These are phyloP conservation scores for Papilio elwesi DNA, from an alignment of 2,888 invertebrate species.

Conservation along the genomic window DNA sequence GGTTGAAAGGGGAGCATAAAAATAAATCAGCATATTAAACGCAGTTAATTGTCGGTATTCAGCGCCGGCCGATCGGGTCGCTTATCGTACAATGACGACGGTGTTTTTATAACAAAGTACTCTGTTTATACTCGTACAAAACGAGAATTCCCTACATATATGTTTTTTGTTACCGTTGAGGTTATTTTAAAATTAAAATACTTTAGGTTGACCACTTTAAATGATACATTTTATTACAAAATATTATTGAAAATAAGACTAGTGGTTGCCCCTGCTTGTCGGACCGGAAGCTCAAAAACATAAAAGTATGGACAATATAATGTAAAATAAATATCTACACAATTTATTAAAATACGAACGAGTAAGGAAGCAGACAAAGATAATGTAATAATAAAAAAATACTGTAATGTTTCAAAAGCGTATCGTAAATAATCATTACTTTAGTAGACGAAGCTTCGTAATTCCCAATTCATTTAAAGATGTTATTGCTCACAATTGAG, in stretches of 20 bases:
- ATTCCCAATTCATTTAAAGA: constrained; percentile 21
- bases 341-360: no score
- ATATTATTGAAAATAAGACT: background rate
- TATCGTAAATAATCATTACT: background rate
- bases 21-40: constrained; percentile 47
- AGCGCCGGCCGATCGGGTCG: constrained; percentile 33
- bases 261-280: no score
- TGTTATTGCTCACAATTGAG: constrained; percentile 25
- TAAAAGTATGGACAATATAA: no score
- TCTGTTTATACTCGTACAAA: constrained; percentile 1
- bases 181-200: background rate
- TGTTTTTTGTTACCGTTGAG: background rate
- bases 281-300: no score
- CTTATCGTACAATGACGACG: constrained; percentile 32
- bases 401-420: background rate
- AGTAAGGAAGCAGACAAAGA: no score
- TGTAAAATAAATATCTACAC: no score
- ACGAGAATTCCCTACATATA: background rate
- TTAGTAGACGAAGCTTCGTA: constrained; percentile 2
- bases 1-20: constrained; percentile 51
- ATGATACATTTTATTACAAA: background rate
- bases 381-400: no score
- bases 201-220: background rate
- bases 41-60: constrained; percentile 47
- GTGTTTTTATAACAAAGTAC: constrained; percentile 20